Base-by-base conservation (phyloP, 2,113 vertebrate genomes). In the Oncorhynchus gorbuscha region DNA sequence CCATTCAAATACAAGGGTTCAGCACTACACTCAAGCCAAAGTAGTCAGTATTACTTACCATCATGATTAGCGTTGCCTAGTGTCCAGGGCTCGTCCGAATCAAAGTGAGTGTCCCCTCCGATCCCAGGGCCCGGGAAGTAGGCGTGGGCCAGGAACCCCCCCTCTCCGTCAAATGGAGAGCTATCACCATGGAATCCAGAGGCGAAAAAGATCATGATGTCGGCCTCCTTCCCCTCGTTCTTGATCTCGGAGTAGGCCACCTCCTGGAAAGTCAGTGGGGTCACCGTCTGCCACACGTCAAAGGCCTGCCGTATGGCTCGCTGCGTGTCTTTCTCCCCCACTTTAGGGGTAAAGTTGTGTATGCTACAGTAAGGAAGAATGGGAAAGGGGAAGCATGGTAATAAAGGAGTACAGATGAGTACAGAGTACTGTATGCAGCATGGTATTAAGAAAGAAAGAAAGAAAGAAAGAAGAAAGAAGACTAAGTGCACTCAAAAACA, bases 191-290 rank as follows among this genome's bases (percentile, higher is more conserved):
- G 97, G 93, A 99, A 99, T 87, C 97, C 97, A 64, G 97, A 99
- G 85, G 98, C 98, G 84, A 99, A 99, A 93, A 99, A 99, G 88
- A 99, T 99, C 97, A 98, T 98, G 91, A 99, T 98, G 93, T 99
- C 98, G 0, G 97, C 97, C 82, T 99, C 97, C 89, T 97, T 98
- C 24, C 96, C 95, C 87, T 97, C 95, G 71, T 94, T 97, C 93
- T 98, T 97, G 84, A 99, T 95, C 91, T 99, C 96, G 13, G 96
- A 94, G 87, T 98, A 97, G 20, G 97, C 96, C 70, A 99, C 95
- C 87, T 99, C 98, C 95, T 99, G 96, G 89, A 99, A 99, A 82
- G 95, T 96, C 78, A 99, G 94, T 0, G 98, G 98, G 0, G 98
- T 99, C 85, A 97, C 98, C 1, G 95, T 93, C 94, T 99, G 96